phyloP scores from a whole-genome alignment of 2,113 vertebrate genomes.

The Mola mola region DNA sequence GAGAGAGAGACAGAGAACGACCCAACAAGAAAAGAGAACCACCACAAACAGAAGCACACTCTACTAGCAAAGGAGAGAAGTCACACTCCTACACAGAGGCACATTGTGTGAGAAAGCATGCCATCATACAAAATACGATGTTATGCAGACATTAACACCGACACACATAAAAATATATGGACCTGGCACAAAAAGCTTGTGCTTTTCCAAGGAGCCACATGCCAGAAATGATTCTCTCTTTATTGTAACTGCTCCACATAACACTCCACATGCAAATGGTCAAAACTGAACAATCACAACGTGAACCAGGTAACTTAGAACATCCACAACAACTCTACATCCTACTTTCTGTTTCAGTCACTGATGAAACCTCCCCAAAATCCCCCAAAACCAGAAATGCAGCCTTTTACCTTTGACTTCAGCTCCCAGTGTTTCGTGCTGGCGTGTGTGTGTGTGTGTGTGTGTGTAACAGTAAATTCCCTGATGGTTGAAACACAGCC shows the following conservation, averaged over 20 bases:
- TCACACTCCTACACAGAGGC: conserved; percentile 42
- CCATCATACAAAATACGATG: too few species aligned
- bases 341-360: too few species aligned
- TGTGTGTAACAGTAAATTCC: conserved; percentile 46
- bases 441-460: not conserved
- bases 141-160: not conserved
- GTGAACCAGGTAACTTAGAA: too few species aligned
- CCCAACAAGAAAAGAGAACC: not conserved
- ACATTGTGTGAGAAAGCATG: conserved; percentile 27
- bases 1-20: not conserved
- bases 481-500: conserved; percentile 31
- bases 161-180: conserved; percentile 6
- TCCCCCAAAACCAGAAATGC: too few species aligned
- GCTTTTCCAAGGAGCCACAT: not conserved
- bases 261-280: not conserved
- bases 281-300: too few species aligned
- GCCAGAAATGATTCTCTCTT: not conserved
- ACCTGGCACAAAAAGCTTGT: too few species aligned
- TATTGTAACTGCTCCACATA: not conserved
- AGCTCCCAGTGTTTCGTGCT: too few species aligned
- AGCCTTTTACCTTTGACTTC: too few species aligned
- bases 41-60: conserved; percentile 25
- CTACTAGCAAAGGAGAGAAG: conserved; percentile 24
- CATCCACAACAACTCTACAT: too few species aligned
- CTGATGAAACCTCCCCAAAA: too few species aligned